phyloP scores from a whole-genome alignment of 2,888 invertebrate species.

The Coenonympha arcania region DNA sequence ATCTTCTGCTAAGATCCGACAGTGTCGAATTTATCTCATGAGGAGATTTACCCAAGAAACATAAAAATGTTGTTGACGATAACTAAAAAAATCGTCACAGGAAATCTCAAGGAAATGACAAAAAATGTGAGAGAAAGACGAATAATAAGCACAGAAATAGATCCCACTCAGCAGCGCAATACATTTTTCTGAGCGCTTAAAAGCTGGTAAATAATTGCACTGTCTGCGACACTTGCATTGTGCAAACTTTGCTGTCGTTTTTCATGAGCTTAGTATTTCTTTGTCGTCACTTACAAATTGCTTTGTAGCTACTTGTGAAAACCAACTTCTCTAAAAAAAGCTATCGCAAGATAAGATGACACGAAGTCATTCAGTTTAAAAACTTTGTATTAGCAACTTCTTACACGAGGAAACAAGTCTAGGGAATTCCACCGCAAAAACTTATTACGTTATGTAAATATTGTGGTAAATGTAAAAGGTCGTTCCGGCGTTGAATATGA shows the following conservation, averaged over 20 bases:
- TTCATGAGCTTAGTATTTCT: conserved; percentile 11
- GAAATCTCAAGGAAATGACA: no score
- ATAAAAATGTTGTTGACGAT: no score
- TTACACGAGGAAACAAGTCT: no score
- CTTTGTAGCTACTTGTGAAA: conserved; percentile 4
- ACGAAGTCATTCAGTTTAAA: no score
- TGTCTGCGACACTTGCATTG: conserved; percentile 32
- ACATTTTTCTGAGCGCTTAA: conserved; percentile 12
- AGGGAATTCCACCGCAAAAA: no score
- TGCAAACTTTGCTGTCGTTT: conserved; percentile 31
- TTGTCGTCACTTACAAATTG: conserved; percentile 15
- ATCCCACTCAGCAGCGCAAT: conserved; percentile 1
- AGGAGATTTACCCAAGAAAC: no score
- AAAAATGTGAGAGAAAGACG: background rate
- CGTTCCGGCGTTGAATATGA: background rate
- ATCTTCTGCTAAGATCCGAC: no score
- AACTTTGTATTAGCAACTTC: no score
- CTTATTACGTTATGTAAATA: no score
- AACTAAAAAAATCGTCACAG: no score
- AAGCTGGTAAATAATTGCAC: conserved; percentile 12
- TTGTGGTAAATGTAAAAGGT: background rate
- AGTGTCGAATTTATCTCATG: no score
- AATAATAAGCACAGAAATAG: background rate
- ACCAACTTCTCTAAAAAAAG: background rate
- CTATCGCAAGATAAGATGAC: no score